Base-by-base conservation (phyloP, 2,888 invertebrate genomes). In the Lochmaea capreae region DNA sequence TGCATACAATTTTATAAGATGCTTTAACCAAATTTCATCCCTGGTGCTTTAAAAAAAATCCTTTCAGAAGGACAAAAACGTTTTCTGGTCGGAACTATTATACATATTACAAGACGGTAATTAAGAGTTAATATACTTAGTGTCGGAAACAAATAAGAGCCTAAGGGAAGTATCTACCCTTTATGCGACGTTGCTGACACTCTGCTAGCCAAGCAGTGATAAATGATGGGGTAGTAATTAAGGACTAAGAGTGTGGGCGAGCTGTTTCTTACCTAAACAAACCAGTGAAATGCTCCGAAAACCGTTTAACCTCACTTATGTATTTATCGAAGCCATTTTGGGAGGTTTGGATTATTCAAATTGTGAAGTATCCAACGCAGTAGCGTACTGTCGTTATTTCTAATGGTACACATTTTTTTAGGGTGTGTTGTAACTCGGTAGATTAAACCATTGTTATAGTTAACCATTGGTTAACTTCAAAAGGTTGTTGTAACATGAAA, bases 201-300 rank as follows among this genome's bases (percentile, higher is more conserved):
- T 26, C 16, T 16, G 26, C 5, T 39, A 39, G 8, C 33, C 33
- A 65, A 46, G 42, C 12, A 54, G 57, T 66, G 66, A 66, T 66
- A 52, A 66, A 66, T 49, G 66, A 66, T 66, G 33, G 39, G 57
- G 61, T 59, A 61, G 68, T 68, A 68, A 68, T 68, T 68, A 68
- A 61, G 61, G 61, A 22, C 26, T 68, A 33, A 68, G 49, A 68
- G 61, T 61, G 61, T 39, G 61, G 59, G 61, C 14, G 49, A 61
- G 33, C 57, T 33, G 54, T 59, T 68, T 43, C 68, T 68, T 61
- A 59, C 46, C 59, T 46, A 61, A 22, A 54, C 68, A 68, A 68
- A 61, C 68, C 68, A 61, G 68, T n/a, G 68, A 61, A 68, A 49
- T 59, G 22, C 46, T 61, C 26, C 26, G 61, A 61, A 26, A 66